phyloP scores from a whole-genome alignment of 2,888 invertebrate genomes.

The Pegoplata infirma region DNA sequence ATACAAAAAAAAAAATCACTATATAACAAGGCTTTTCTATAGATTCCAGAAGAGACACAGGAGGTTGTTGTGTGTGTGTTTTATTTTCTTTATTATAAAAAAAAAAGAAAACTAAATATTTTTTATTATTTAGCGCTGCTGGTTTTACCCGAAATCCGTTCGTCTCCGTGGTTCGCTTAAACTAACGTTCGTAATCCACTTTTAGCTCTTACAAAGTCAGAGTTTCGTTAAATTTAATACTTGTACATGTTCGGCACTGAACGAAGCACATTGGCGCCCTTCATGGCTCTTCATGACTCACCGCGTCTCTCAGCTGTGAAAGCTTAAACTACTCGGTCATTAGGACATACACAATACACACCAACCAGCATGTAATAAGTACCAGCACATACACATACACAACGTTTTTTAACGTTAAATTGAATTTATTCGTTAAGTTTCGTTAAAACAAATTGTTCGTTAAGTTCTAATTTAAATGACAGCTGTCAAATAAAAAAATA shows the following conservation, averaged over 20 bases:
- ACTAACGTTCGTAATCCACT: slow-evolving; percentile 76
- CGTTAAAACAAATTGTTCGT: slow-evolving; percentile 11
- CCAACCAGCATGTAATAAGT: neutral
- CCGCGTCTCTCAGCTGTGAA: neutral
- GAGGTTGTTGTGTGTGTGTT: slow-evolving; percentile 28
- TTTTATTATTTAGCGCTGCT: slow-evolving; percentile 57
- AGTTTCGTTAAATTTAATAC: slow-evolving; percentile 72
- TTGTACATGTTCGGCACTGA: slow-evolving; percentile 27
- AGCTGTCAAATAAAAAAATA: slow-evolving; percentile 33
- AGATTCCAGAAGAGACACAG: slow-evolving; percentile 28
- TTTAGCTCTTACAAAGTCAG: slow-evolving; percentile 71
- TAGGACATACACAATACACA: slow-evolving; percentile 35
- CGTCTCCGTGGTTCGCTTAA: slow-evolving; percentile 78
- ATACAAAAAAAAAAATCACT: slow-evolving; percentile 32
- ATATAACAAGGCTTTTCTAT: slow-evolving; percentile 23
- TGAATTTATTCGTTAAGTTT: slow-evolving; percentile 30
- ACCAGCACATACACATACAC: neutral
- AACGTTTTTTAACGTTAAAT: no score
- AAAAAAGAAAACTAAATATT: slow-evolving; percentile 32
- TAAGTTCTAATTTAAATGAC: slow-evolving; percentile 22
- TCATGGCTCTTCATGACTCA: slow-evolving; percentile 46
- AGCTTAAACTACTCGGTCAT: slow-evolving; percentile 34
- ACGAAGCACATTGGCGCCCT: slow-evolving; percentile 60
- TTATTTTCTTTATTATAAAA: slow-evolving; percentile 10
- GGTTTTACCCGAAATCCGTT: slow-evolving; percentile 78